phyloP scores from a whole-genome alignment of 2,888 invertebrate genomes.

The Papilio gigon region DNA sequence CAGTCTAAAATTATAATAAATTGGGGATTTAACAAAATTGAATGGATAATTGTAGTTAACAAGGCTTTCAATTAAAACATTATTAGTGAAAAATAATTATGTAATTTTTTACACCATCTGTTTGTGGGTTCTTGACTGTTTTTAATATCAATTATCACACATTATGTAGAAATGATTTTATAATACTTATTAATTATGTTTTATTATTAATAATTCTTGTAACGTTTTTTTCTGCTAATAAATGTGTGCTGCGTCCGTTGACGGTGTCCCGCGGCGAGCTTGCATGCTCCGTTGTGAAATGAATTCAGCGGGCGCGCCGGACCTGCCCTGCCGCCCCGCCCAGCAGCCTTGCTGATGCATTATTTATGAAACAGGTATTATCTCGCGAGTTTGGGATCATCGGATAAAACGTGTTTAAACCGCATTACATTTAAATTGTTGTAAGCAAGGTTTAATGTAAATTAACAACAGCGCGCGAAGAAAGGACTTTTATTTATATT shows the following conservation, averaged over 20 bases:
- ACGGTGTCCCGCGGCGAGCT: background rate
- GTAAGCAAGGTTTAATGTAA: background rate
- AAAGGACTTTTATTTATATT: no score
- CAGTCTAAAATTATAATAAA: no score
- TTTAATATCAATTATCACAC: no score
- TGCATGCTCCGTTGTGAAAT: slow-evolving; percentile 1
- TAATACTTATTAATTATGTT: background rate
- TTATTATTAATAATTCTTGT: background rate
- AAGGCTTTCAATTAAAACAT: no score
- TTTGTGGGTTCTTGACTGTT: no score
- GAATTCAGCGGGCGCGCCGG: slow-evolving; percentile 14
- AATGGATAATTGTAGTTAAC: no score
- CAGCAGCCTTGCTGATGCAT: background rate
- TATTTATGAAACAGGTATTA: slow-evolving; percentile 23
- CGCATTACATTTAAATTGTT: background rate
- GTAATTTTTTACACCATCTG: no score
- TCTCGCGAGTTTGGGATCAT: slow-evolving; percentile 2
- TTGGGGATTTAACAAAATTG: no score
- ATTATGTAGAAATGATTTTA: no score
- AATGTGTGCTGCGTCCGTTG: background rate
- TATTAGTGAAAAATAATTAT: no score
- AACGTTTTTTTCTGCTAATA: background rate
- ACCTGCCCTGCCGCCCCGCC: background rate
- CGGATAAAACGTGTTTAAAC: background rate
- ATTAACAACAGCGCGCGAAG: no score